phyloP scores from a whole-genome alignment of 1,140 invertebrate species.

The Drosophila yakuba region DNA sequence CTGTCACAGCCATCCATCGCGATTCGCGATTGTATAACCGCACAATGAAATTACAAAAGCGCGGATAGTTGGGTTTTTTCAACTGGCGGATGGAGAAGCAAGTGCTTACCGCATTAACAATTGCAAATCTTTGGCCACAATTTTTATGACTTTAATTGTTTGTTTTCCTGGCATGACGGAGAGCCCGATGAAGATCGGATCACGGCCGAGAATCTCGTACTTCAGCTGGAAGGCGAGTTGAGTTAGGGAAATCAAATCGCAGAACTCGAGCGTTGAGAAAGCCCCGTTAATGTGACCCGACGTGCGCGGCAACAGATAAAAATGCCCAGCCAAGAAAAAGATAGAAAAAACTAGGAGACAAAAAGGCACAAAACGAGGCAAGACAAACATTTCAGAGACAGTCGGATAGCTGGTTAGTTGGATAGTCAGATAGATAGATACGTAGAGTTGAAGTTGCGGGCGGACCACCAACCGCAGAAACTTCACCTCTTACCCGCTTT shows the following conservation, averaged over 20 bases:
- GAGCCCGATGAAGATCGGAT: constrained; percentile 39
- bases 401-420: constrained; percentile 19
- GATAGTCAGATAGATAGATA: constrained; percentile 49
- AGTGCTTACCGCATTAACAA: constrained; percentile 63
- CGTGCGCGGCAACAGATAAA: constrained; percentile 70
- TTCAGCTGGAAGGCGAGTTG: constrained; percentile 18
- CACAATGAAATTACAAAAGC: constrained; percentile 34
- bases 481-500: constrained; percentile 5
- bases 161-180: constrained; percentile 46
- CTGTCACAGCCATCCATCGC: constrained; percentile 38
- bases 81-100: constrained; percentile 38
- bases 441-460: constrained; percentile 57
- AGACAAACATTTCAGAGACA: constrained; percentile 59
- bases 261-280: constrained; percentile 78
- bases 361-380: constrained; percentile 50
- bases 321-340: constrained; percentile 48
- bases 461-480: constrained; percentile 60
- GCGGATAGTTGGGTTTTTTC: not conserved
- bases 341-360: constrained; percentile 11
- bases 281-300: constrained; percentile 79
- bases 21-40: constrained; percentile 55
- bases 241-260: constrained; percentile 73
- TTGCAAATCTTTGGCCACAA: constrained; percentile 55
- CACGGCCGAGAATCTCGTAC: constrained; percentile 4
- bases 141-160: constrained; percentile 80